Conservation (phyloP, 2,888 invertebrate species). For the Julus scanicus region DNA sequence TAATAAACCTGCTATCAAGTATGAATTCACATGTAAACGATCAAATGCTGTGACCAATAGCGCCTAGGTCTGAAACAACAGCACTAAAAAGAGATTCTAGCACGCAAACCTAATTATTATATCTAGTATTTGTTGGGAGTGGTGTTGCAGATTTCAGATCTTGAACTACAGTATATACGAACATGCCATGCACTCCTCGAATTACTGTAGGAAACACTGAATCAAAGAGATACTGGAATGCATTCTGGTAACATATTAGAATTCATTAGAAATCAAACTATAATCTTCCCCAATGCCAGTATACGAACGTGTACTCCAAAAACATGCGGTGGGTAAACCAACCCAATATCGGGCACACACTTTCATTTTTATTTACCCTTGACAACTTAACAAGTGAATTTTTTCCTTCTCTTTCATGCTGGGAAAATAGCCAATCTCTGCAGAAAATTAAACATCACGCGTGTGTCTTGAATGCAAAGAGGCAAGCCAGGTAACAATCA, state of each 20-base stretch:
- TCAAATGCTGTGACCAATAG: not conserved
- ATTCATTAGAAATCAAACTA: not conserved
- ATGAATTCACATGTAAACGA: not conserved
- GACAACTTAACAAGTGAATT: not conserved
- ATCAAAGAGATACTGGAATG: no score
- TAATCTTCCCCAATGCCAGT: not conserved
- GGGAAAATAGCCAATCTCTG: not conserved
- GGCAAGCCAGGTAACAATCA: constrained; percentile 17
- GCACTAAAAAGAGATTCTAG: not conserved
- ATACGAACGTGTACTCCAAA: not conserved
- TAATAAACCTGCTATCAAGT: not conserved
- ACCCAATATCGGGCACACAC: not conserved
- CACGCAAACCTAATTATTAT: not conserved
- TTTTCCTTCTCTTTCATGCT: not conserved
- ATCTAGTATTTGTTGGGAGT: no score
- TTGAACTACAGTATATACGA: no score
- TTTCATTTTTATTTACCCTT: constrained; percentile 33
- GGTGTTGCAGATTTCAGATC: no score
- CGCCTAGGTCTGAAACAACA: not conserved
- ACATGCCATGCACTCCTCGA: no score
- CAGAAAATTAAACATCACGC: not conserved
- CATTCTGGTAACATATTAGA: no score
- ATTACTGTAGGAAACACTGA: no score
- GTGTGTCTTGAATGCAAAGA: constrained; percentile 33
- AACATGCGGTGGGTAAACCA: not conserved